Percentiles rank a stretch among this genome's conserved stretches.
Conservation (phyloP, 2,888 invertebrate genomes). For the Amitus sp. region DNA sequence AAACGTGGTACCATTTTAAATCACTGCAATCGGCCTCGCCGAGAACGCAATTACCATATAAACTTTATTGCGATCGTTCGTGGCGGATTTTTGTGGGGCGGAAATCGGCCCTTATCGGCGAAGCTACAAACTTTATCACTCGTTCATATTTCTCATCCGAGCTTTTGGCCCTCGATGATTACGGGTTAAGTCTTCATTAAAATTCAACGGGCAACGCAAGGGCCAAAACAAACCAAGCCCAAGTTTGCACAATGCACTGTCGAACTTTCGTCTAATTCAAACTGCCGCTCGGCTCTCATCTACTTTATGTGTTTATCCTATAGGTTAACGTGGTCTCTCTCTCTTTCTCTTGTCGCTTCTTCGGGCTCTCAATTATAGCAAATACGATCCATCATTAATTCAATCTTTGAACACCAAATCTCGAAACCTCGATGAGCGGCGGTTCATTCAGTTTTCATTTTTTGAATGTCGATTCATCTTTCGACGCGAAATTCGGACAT, state of each 20-base stretch:
- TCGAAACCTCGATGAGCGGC: neutral
- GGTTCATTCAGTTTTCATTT: too few species aligned
- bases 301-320: slow-evolving; percentile 36
- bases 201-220: slow-evolving; percentile 27
- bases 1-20: too few species aligned
- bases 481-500: too few species aligned
- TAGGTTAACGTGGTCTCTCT: slow-evolving; percentile 32
- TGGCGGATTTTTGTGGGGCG: too few species aligned
- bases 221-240: slow-evolving; percentile 34
- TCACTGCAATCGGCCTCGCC: too few species aligned
- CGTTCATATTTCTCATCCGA: slow-evolving; percentile 17
- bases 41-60: too few species aligned
- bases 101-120: too few species aligned
- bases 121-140: neutral
- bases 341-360: slow-evolving; percentile 25
- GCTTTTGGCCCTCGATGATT: slow-evolving; percentile 13
- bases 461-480: too few species aligned
- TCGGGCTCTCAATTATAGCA: slow-evolving; percentile 29
- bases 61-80: too few species aligned
- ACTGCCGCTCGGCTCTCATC: slow-evolving; percentile 35
- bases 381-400: slow-evolving; percentile 15
- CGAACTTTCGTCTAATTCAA: slow-evolving; percentile 38
- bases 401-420: slow-evolving; percentile 12
- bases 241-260: slow-evolving; percentile 39
- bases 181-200: slow-evolving; percentile 31